These are phyloP conservation scores for Hucho hucho DNA, from an alignment of 2,113 vertebrate species.

Conservation along the genomic window DNA sequence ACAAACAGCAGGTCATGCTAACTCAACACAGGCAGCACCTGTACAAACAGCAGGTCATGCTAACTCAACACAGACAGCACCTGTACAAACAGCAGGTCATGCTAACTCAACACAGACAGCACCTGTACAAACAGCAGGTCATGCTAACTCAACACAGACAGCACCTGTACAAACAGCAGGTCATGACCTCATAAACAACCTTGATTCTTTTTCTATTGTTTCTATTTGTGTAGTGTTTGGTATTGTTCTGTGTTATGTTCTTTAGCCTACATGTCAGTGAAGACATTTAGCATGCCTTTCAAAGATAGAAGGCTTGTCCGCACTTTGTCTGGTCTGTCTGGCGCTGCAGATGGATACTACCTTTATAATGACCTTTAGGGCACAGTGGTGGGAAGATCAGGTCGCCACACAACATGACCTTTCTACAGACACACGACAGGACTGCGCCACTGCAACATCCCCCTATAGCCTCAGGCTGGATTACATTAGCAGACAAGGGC, in stretches of 20 bases:
- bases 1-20: too few relatives aligned
- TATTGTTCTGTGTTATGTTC: not conserved
- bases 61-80: too few relatives aligned
- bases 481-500: not conserved
- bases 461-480: slow-evolving; percentile 7
- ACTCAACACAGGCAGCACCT: too few relatives aligned
- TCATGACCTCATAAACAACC: too few relatives aligned
- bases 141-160: too few relatives aligned
- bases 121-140: too few relatives aligned
- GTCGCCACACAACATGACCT: slow-evolving; percentile 19
- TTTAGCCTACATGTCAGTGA: not conserved
- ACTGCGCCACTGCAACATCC: not conserved
- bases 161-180: too few relatives aligned
- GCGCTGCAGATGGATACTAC: slow-evolving; percentile 2
- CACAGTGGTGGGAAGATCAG: slow-evolving; percentile 3
- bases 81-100: too few relatives aligned
- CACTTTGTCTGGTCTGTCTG: not conserved
- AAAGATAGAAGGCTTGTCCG: not conserved
- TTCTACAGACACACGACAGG: not conserved
- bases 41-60: too few relatives aligned
- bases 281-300: not conserved
- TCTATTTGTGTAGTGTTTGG: not conserved
- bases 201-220: too few relatives aligned
- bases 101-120: too few relatives aligned
- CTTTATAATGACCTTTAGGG: slow-evolving; percentile 14